Percentiles rank a stretch among this genome's conserved stretches.
Conservation (phyloP, 1,140 invertebrate species). For the Pseudomyrmex concolor region DNA sequence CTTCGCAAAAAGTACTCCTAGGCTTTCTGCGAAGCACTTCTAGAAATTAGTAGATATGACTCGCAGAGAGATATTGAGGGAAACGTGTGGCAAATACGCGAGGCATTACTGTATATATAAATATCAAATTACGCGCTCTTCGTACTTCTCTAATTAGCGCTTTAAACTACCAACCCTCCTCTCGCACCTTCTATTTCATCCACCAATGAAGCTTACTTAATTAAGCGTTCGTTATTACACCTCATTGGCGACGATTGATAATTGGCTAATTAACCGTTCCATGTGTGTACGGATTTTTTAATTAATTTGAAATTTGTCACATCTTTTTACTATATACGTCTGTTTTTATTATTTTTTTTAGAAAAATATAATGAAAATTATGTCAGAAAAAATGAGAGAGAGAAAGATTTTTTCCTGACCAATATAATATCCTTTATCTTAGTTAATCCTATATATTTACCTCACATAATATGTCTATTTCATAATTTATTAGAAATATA, state of each 20-base stretch:
- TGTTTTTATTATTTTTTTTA: conserved; percentile 41
- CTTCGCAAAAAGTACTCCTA: no score
- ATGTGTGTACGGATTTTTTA: background rate
- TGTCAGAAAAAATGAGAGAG: conserved; percentile 3
- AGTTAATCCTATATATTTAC: background rate
- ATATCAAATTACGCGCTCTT: conserved; percentile 26
- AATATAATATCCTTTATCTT: background rate
- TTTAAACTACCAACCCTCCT: conserved; percentile 15
- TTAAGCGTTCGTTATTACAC: conserved; percentile 55
- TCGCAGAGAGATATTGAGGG: no score
- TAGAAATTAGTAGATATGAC: no score
- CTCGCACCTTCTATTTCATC: background rate
- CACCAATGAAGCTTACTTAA: conserved; percentile 38
- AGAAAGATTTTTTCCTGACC: background rate
- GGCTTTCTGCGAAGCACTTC: no score
- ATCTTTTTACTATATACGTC: background rate
- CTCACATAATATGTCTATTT: background rate
- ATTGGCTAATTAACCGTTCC: conserved; percentile 38
- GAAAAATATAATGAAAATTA: conserved; percentile 53
- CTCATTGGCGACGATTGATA: conserved; percentile 25
- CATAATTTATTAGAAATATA: conserved; percentile 4
- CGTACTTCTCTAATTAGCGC: conserved; percentile 28
- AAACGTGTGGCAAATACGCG: no score
- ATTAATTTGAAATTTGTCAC: conserved; percentile 18
- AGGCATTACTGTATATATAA: conserved; percentile 7